Evolutionary conservation across 2,113 vertebrate genomes (phyloP).

Genomic region (Oriolus oriolus): DNA sequence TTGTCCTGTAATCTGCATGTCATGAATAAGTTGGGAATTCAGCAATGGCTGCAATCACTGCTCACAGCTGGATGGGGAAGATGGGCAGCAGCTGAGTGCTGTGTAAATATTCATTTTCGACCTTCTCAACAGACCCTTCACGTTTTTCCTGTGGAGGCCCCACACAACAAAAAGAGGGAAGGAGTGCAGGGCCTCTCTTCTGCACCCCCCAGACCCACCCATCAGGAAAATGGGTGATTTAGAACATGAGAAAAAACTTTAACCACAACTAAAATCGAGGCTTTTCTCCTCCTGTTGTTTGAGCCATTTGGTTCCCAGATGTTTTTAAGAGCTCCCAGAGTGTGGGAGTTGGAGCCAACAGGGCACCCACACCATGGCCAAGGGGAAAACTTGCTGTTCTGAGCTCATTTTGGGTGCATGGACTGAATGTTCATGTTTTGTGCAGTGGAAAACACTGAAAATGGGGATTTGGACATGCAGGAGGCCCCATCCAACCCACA

Average conservation of each 20-base stretch:
- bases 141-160: background rate
- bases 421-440: background rate
- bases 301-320: background rate
- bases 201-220: background rate
- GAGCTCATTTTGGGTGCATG: background rate
- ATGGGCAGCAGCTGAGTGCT: background rate
- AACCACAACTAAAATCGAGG: background rate
- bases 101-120: background rate
- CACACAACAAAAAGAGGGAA: background rate
- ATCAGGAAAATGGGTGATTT: background rate
- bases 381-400: background rate
- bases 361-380: background rate
- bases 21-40: background rate
- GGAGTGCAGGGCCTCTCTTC: background rate
- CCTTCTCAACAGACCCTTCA: background rate
- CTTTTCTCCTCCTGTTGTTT: background rate
- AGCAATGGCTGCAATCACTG: background rate
- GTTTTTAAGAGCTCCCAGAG: background rate
- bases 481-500: background rate
- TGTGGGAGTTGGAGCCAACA: background rate
- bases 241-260: background rate
- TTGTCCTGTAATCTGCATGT: constrained; percentile 51
- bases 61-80: background rate
- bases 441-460: background rate
- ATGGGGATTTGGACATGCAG: background rate